Percentiles rank a stretch among this genome's conserved stretches.
These are phyloP conservation scores for Neodontobutis hainanensis DNA, from an alignment of 2,113 vertebrate genomes.

Conservation along the genomic window DNA sequence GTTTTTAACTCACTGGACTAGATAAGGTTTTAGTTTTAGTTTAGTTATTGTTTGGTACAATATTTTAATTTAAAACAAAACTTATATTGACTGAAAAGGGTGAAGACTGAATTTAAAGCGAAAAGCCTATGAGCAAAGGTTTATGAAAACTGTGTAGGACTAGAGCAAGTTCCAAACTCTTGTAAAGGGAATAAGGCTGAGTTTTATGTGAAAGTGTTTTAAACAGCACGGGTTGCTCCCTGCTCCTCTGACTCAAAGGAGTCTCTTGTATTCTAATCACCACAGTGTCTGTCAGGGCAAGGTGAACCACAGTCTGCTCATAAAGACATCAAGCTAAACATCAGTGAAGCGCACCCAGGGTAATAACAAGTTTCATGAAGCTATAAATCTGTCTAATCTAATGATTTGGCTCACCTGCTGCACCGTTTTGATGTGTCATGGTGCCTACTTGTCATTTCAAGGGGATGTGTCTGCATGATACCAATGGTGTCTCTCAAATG, in stretches of 20 bases:
- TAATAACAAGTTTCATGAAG: slow-evolving; percentile 79
- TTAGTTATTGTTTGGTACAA: no score
- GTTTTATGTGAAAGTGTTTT: slow-evolving; percentile 13
- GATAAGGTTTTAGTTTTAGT: no score
- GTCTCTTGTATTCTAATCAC: slow-evolving; percentile 58
- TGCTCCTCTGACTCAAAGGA: slow-evolving; percentile 35
- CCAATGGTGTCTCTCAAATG: slow-evolving; percentile 48
- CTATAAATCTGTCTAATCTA: slow-evolving; percentile 80
- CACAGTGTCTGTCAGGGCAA: slow-evolving; percentile 65
- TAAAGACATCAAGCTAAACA: slow-evolving; percentile 79
- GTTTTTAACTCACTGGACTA: no score
- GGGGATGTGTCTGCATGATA: slow-evolving; percentile 63
- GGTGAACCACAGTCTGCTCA: slow-evolving; percentile 70
- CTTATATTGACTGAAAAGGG: no score
- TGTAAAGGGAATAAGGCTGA: no score
- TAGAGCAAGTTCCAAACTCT: no score
- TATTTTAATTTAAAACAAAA: no score
- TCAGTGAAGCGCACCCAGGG: slow-evolving; percentile 65
- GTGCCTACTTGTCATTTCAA: slow-evolving; percentile 77
- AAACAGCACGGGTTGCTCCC: slow-evolving; percentile 22
- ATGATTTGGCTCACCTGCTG: slow-evolving; percentile 78
- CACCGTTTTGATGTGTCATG: slow-evolving; percentile 69
- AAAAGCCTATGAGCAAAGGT: no score
- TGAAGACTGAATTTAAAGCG: no score
- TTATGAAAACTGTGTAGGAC: no score